phyloP scores from a whole-genome alignment of 2,888 invertebrate genomes.

The Stenchaetothrips biformis region DNA sequence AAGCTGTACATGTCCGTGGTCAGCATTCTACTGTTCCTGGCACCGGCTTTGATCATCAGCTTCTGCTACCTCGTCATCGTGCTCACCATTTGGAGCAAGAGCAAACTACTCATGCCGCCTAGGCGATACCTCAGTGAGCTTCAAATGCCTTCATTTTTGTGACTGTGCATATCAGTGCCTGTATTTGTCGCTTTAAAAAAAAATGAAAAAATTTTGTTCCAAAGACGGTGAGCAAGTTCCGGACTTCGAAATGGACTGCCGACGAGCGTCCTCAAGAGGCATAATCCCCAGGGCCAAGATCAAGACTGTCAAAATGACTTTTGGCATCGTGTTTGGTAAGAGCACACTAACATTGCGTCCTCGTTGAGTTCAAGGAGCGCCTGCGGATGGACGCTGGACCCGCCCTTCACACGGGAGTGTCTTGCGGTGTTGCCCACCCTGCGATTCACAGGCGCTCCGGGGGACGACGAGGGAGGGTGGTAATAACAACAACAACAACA shows the following conservation, averaged over 20 bases:
- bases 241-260: constrained; percentile 47
- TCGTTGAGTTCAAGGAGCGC: background rate
- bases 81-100: constrained; percentile 86
- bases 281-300: constrained; percentile 91
- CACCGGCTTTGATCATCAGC: constrained; percentile 82
- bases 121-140: constrained; percentile 39
- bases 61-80: constrained; percentile 89
- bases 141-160: background rate
- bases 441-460: too few relatives aligned
- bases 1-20: constrained; percentile 84
- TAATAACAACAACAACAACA: too few relatives aligned
- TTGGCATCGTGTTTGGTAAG: constrained; percentile 89
- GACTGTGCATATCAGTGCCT: background rate
- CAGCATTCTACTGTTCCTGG: constrained; percentile 72
- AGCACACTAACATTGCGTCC: constrained; percentile 35
- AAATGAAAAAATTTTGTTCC: constrained; percentile 13
- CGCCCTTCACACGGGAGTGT: constrained; percentile 37
- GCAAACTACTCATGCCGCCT: constrained; percentile 59
- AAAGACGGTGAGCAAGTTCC: constrained; percentile 32
- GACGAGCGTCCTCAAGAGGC: constrained; percentile 82
- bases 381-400: background rate
- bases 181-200: background rate
- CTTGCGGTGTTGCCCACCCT: too few relatives aligned
- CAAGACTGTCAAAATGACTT: constrained; percentile 96
- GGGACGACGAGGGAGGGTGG: too few relatives aligned